Conservation (phyloP, 2,888 invertebrate species). For the Tridacna crocea region DNA sequence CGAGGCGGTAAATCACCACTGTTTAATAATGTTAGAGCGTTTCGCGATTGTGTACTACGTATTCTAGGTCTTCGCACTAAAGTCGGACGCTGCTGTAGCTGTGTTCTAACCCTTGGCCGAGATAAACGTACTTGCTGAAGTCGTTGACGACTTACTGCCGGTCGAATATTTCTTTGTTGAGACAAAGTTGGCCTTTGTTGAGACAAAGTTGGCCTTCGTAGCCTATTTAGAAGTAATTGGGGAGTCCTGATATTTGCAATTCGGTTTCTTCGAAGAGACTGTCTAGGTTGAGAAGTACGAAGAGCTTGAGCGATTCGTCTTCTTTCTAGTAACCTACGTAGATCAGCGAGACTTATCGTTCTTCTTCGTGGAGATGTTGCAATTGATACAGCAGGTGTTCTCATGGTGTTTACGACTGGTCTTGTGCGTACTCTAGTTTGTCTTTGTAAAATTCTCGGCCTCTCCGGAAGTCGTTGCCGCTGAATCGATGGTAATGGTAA, state of each 20-base stretch:
- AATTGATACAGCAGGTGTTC: neutral
- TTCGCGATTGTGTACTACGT: neutral
- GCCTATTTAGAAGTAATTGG: neutral
- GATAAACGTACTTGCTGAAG: neutral
- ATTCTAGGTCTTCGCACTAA: neutral
- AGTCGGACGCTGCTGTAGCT: neutral
- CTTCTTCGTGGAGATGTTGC: neutral
- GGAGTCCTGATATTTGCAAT: neutral
- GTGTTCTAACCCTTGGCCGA: neutral
- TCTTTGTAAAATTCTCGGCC: neutral
- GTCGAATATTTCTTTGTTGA: neutral
- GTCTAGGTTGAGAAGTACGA: neutral
- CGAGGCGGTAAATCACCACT: slow-evolving; percentile 14
- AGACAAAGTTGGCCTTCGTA: neutral
- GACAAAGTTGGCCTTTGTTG: neutral
- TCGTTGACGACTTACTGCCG: neutral
- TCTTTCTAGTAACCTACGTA: neutral
- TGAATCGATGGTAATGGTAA: neutral
- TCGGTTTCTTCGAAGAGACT: neutral
- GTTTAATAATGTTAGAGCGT: slow-evolving; percentile 9
- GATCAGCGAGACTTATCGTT: neutral
- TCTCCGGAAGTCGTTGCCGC: neutral
- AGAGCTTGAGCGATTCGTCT: neutral
- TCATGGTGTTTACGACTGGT: neutral
- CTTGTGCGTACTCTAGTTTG: neutral